phyloP scores from a whole-genome alignment of 2,797 vertebrate species.

The Paguma larvata region DNA sequence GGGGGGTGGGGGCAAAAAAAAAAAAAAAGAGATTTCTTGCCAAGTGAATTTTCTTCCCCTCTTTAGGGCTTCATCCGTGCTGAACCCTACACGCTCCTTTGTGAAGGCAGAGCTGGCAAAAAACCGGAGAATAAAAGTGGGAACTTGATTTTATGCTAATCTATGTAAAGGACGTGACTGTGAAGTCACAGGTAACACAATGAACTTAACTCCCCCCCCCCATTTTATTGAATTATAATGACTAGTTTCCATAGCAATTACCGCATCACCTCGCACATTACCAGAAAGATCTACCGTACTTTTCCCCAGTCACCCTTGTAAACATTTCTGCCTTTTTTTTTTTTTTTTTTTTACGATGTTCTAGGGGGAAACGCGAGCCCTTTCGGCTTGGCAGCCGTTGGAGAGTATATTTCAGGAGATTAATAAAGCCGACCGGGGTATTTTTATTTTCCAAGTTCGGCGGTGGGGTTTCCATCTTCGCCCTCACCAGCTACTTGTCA shows the following conservation, averaged over 20 bases:
- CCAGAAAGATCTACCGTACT: slow-evolving; percentile 69
- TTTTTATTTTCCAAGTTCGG: slow-evolving; percentile 48
- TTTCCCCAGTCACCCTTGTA: slow-evolving; percentile 68
- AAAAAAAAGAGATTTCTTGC: slow-evolving; percentile 16
- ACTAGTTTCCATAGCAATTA: slow-evolving; percentile 76
- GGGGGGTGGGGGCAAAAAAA: not conserved
- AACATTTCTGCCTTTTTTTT: slow-evolving; percentile 68
- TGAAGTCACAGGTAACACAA: slow-evolving; percentile 74
- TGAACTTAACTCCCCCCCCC: slow-evolving; percentile 76
- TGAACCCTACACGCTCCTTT: slow-evolving; percentile 49
- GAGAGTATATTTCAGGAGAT: slow-evolving; percentile 62
- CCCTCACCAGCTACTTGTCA: not conserved
- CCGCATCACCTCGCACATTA: slow-evolving; percentile 69
- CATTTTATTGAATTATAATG: slow-evolving; percentile 84
- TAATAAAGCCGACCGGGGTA: slow-evolving; percentile 54
- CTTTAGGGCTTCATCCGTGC: not conserved
- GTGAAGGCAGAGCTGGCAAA: slow-evolving; percentile 35
- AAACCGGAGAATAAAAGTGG: slow-evolving; percentile 18
- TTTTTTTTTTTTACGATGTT: slow-evolving; percentile 22
- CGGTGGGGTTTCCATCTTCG: not conserved
- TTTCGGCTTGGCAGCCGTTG: slow-evolving; percentile 11
- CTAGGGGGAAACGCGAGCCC: slow-evolving; percentile 45
- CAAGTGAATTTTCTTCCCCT: slow-evolving; percentile 29
- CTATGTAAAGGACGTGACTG: slow-evolving; percentile 44
- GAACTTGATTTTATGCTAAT: slow-evolving; percentile 74